Evolutionary conservation across 23 tunicate species (phyloP), one percentile per base, ranked within the genome.

Genomic region (Diplosoma virens): DNA sequence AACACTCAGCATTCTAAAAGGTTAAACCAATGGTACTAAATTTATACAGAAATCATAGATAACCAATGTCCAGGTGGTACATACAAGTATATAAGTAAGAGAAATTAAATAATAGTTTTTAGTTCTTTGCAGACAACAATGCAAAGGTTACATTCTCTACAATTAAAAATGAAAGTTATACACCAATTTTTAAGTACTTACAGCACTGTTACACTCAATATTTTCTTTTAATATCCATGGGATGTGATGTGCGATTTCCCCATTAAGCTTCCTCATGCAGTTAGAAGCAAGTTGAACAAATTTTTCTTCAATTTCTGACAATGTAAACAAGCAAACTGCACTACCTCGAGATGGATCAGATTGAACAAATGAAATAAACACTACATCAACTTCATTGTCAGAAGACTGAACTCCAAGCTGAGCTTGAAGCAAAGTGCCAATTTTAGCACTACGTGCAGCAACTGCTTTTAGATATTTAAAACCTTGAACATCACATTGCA

Each of bases 321-420:
- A 48, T 26, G 96, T 81, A 37, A 67, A 89, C 76, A 89, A 63
- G 32, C 84, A 86, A 4, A 89, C 69, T 25, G 87, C 86, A 41
- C 96, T 82, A 3, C 88, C 81, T 0, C 71, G 63, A 1, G 23
- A 55, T 0, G 30, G 22, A 17, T 77, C 31, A 14, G 80, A 77
- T 24, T 72, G 66, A 32, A 37, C 81, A 58, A 89, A 89, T 7
- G 96, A 82, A 1, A 79, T 71, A 45, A 89, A 81, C 17, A 89
- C 58, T 33, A 89, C 96, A 59, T 83, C 83, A 1, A 26, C 46
- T 35, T 26, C 4, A 36, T 11, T 36, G 26, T 35, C 18, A 5
- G 34, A 27, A 3, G 23, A 6, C 14, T 16, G 23, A 3, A 11
- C 17, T 2, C 52, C 52, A 16, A 67, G 27, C 27, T 67, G 50